Evolutionary conservation across 2,888 invertebrate genomes (phyloP).

Genomic region (Ethmia dodecea): DNA sequence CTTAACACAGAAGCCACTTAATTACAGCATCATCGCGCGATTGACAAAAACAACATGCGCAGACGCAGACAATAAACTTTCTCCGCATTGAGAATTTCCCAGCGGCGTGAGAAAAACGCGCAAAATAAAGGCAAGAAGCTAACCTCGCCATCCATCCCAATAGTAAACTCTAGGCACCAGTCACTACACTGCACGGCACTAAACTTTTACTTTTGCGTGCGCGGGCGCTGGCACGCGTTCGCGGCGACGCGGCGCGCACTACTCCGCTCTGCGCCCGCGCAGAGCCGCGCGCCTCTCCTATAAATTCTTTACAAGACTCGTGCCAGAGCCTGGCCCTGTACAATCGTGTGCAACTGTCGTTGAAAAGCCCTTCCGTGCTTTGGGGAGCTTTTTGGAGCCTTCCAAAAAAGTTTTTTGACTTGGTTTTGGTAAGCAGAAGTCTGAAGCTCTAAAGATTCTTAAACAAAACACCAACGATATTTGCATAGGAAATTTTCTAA

Average conservation of each 20-base stretch:
- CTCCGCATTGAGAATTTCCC: no score
- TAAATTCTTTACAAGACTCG: conserved; percentile 72
- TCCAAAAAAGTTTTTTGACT: no score
- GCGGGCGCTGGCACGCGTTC: conserved; percentile 23
- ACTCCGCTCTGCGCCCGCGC: conserved; percentile 27
- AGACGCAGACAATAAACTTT: no score
- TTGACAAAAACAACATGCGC: no score
- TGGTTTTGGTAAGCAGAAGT: no score
- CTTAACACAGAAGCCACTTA: no score
- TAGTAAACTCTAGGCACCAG: conserved; percentile 29
- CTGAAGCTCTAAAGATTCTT: no score
- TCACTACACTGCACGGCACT: conserved; percentile 45
- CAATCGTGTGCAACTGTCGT: conserved; percentile 37
- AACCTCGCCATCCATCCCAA: conserved; percentile 64
- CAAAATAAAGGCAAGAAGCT: no score
- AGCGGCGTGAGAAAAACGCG: no score
- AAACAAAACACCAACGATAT: no score
- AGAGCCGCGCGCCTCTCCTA: conserved; percentile 61
- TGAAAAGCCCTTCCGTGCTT: conserved; percentile 2
- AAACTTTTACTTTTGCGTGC: conserved; percentile 45
- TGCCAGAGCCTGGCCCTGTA: conserved; percentile 65
- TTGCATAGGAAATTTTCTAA: no score
- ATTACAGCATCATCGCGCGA: no score
- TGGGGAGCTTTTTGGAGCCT: neutral
- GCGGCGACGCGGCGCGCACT: conserved; percentile 16